Base-by-base conservation (phyloP, 2,113 vertebrate genomes). In the Echinops telfairi region DNA sequence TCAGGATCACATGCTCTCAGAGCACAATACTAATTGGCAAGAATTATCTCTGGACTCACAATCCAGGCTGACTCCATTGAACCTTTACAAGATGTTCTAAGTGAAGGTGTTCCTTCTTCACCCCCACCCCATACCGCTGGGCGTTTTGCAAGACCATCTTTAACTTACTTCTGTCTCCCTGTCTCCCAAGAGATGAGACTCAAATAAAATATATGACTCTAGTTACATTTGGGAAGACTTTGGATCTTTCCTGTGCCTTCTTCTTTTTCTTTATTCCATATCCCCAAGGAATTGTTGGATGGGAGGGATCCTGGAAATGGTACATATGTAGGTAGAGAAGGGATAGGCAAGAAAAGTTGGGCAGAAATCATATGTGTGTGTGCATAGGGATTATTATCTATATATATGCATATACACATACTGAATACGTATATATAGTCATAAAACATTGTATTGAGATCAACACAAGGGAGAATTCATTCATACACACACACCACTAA, bases 181-280 rank as follows among this genome's bases (percentile, higher is more conserved):
- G 66, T 85, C 77, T 92, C 75, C 64, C 91, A 70, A 94, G 82
- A 94, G 62, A 90, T 79, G 77, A 96, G 62, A 84, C 70, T 93
- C 89, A 40, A 97, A 97, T 97, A 97, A 97, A 97, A 91, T 93
- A 75, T 17, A 20, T 57, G 73, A 68, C 31, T 94, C 40, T 53
- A 73, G 43, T 95, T 94, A 68, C 20, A 36, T 78, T n/a, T 88
- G 64, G 83, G 62, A 70, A 84, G 40, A n/a, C 22, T 73, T 33
- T 73, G 86, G 43, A 71, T 85, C 58, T 76, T 92, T 85, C 73
- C 86, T 86, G 53, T 15, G 40, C 73, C 85, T 77, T 82, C 73
- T 89, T 57, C 47, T n/a, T 84, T 86, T 73, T 86, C 68, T 86
- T 19, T 75, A 86, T 86, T 86, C 47, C 81, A 23, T 76, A 31